Percentiles rank a stretch among this genome's conserved stretches.
phyloP scores from a whole-genome alignment of 2,113 vertebrate genomes.

The Chunga burmeisteri region DNA sequence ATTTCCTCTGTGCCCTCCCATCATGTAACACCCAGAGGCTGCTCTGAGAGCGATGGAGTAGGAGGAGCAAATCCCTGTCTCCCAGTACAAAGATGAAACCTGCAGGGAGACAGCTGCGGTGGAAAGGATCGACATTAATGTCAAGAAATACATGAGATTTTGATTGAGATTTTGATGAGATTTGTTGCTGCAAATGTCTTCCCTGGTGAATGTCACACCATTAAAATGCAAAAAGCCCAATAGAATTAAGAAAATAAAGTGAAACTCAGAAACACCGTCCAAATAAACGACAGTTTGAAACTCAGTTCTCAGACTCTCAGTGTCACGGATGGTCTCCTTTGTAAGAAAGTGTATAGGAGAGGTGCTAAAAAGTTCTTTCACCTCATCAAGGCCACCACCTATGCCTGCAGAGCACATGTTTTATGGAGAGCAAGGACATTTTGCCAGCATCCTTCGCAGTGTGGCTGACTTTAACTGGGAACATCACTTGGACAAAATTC shows the following conservation, averaged over 20 bases:
- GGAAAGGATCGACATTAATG: slow-evolving; percentile 15
- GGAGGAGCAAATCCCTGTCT: neutral
- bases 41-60: neutral
- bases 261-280: neutral
- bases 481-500: neutral
- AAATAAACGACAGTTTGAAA: neutral
- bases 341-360: neutral
- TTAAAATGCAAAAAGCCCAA: neutral
- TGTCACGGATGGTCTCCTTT: neutral
- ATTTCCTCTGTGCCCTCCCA: neutral
- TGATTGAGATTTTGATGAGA: slow-evolving; percentile 32
- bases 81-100: neutral
- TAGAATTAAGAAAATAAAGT: neutral
- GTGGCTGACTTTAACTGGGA: neutral
- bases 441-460: neutral
- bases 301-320: neutral
- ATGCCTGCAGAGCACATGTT: neutral
- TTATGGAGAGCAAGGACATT: neutral
- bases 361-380: neutral
- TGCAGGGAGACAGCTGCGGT: neutral
- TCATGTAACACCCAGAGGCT: neutral
- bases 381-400: neutral
- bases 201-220: slow-evolving; percentile 12
- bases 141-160: slow-evolving; percentile 38
- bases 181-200: slow-evolving; percentile 43